A percentile compares a stretch with the other conserved stretches of the same genome.
Evolutionary conservation across 2,797 vertebrate species (phyloP).

Genomic region (Lerista edwardsae): DNA sequence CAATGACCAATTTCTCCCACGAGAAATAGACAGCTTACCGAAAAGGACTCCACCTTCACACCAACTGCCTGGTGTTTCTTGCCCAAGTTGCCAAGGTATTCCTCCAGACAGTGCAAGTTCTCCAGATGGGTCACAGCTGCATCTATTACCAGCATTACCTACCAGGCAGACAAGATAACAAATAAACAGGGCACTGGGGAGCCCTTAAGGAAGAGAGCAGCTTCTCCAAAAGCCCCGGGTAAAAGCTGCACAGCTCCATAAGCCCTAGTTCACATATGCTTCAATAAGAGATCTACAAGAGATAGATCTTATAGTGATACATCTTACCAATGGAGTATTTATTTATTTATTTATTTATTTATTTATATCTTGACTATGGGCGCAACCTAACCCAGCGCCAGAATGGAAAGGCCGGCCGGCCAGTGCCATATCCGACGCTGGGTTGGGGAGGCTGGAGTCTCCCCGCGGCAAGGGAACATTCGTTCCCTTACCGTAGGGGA

Average conservation of each 20-base stretch:
- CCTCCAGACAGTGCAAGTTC: conserved; percentile 88
- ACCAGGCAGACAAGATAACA: conserved; percentile 4
- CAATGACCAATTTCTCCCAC: too few species aligned
- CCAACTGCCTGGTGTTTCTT: conserved; percentile 92
- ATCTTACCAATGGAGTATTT: too few species aligned
- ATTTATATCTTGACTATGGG: too few species aligned
- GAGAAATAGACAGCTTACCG: conserved; percentile 73
- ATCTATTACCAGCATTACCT: conserved; percentile 98
- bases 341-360: too few species aligned
- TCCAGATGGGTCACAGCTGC: conserved; percentile 92
- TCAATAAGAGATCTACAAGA: background rate
- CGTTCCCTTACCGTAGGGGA: too few species aligned
- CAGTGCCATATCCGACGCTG: too few species aligned
- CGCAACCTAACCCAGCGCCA: too few species aligned
- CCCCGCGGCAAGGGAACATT: too few species aligned
- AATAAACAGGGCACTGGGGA: conserved; percentile 1
- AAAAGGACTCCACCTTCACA: conserved; percentile 90
- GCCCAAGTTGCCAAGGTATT: conserved; percentile 89
- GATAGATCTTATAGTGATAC: too few species aligned
- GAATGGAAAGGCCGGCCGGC: too few species aligned
- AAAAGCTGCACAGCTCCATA: background rate
- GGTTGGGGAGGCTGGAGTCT: too few species aligned
- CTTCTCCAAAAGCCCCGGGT: background rate
- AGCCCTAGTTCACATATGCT: background rate
- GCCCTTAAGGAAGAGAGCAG: background rate